Conservation (phyloP, 53 echinoderm and acorn worm genomes). For the Temnopleurus reevesii region DNA sequence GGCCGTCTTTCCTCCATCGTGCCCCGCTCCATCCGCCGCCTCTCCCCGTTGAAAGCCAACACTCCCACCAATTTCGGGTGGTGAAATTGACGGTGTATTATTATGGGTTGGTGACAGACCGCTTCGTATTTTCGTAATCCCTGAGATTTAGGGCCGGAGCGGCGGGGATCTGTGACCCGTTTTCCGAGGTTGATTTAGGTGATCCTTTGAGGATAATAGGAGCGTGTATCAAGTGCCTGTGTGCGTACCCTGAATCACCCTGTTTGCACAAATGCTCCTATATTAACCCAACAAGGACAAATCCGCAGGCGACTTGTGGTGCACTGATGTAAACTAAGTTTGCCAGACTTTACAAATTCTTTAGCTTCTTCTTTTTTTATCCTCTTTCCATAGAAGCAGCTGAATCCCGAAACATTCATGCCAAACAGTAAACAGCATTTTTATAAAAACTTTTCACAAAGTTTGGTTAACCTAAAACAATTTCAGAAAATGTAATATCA, state of each 20-base stretch:
- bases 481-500: too few relatives aligned
- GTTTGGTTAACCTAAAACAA: too few relatives aligned
- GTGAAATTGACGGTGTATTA: slow-evolving; percentile 48
- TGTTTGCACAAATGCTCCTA: not conserved
- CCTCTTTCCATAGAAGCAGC: too few relatives aligned
- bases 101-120: slow-evolving; percentile 36
- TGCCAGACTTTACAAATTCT: not conserved
- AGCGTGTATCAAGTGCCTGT: not conserved
- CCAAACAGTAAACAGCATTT: too few relatives aligned
- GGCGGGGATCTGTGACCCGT: slow-evolving; percentile 33
- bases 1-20: not conserved
- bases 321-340: not conserved
- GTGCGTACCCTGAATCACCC: not conserved
- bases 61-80: slow-evolving; percentile 33
- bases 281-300: not conserved
- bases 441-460: too few relatives aligned
- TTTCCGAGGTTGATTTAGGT: slow-evolving; percentile 28
- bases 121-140: slow-evolving; percentile 40
- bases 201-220: slow-evolving; percentile 16
- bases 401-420: too few relatives aligned
- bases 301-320: not conserved
- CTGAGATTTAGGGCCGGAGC: slow-evolving; percentile 13
- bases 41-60: slow-evolving; percentile 26
- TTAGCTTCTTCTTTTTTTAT: not conserved
- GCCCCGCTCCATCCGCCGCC: not conserved